Evolutionary conservation across 1,140 invertebrate species (phyloP), one percentile per base, ranked within the genome.

Genomic region (Cydia amplana): DNA sequence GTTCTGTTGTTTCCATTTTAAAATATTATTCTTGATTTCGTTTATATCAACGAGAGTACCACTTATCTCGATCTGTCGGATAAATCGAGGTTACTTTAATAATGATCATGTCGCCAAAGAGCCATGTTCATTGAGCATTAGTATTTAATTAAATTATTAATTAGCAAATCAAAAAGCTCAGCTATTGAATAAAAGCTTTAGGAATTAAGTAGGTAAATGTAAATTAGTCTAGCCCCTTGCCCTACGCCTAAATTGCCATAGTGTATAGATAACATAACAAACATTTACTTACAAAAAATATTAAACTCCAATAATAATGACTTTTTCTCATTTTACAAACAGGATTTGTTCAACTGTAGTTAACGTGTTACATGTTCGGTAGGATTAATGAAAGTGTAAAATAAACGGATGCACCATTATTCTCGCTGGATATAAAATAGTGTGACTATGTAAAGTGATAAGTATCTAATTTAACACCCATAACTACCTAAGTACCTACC

Each of bases 11-110:
- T 89, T 91, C 88, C 88, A 90, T 81, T 87, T 85, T 74, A 87
- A 83, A 78, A 92, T 83, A 80, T 82, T 85, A 80, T 88, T 92
- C 78, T 91, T 81, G 16, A 91, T 72, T 77, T 92, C 86, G 79
- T 88, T 90, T 60, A 92, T 76, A 75, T 91, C 84, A 79, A 90
- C 43, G 80, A 91, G 85, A 74, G 88, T 89, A 72, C 85, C 83
- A 79, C 84, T 80, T 64, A 82, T 81, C 74, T 83, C 83, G 76
- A 87, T 85, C 85, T 86, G 85, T 74, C 65, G 77, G 72, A 77
- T 65, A 60, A 77, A 75, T 36, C 55, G 60, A 75, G 74, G 55
- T 51, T 16, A 40, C 14, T 74, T 28, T 55, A 16, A 28, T 74
- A 23, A 60, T 23, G 7, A 20, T 60, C 20, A n/a, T 51, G 4